A percentile compares a stretch with the other conserved stretches of the same genome.
Conservation (phyloP, 2,888 invertebrate species). For the Diaprepes abbreviatus region DNA sequence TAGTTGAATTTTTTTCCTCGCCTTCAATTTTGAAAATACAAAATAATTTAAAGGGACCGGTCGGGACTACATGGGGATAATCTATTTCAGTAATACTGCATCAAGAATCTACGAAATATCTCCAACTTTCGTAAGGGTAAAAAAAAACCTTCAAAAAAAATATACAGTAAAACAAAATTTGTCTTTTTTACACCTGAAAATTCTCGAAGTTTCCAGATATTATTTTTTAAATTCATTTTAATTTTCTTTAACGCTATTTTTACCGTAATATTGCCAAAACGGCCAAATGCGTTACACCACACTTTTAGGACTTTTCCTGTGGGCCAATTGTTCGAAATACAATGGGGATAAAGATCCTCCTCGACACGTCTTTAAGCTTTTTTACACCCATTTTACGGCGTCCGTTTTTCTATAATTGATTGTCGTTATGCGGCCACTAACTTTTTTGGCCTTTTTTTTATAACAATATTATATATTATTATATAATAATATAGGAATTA, state of each 20-base stretch:
- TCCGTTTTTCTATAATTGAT: conserved; percentile 50
- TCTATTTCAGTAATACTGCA: too few relatives aligned
- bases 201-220: too few relatives aligned
- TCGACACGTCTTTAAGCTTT: conserved; percentile 47
- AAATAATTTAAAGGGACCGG: too few relatives aligned
- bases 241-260: conserved; percentile 22
- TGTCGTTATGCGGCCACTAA: conserved; percentile 42
- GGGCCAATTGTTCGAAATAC: conserved; percentile 49
- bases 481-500: background rate
- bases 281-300: conserved; percentile 42
- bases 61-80: too few relatives aligned
- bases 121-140: too few relatives aligned
- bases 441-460: conserved; percentile 34
- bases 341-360: conserved; percentile 48
- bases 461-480: conserved; percentile 15
- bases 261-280: conserved; percentile 35
- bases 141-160: too few relatives aligned
- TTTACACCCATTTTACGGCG: conserved; percentile 49
- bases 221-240: too few relatives aligned
- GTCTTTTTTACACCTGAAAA: too few relatives aligned
- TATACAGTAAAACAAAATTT: too few relatives aligned
- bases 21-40: too few relatives aligned
- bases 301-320: conserved; percentile 46
- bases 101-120: too few relatives aligned
- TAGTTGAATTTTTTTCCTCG: too few relatives aligned